Evolutionary conservation across 2,888 invertebrate genomes (phyloP), one percentile per base, ranked within the genome.

Genomic region (Andrena haemorrhoa): DNA sequence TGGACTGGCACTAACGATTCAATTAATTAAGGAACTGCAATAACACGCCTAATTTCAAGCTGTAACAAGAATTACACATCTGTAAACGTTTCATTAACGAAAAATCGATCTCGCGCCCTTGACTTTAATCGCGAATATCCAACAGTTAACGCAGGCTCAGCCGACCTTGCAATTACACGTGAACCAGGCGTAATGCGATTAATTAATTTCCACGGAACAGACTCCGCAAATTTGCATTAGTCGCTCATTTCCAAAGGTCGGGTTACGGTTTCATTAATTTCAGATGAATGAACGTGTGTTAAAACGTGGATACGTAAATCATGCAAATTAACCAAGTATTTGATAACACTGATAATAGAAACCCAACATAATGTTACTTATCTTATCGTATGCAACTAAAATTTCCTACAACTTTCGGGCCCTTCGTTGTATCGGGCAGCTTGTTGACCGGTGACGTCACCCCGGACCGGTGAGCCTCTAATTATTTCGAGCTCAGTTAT

Each of bases 161-260:
- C 10, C 56, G 56, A 26, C 26, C 26, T 56, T 26, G 56, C 23
- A 8, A 20, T 56, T 56, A 56, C 10, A 26, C 56, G 56, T 23
- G 10, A 10, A 56, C 26, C 56, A 23, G 10, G 20, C 56, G 23
- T 23, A 56, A 56, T 56, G 10, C 56, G 20, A 56, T 56, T 56
- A 56, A 56, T 23, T 56, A 56, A 56, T 56, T 56, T 56, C 56
- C 56, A 56, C 23, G 23, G 10, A 56, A 56, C 56, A 56, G 20
- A 56, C 23, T n/a, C 23, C 26, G 26, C 10, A 12, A 20, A 56
- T 23, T 56, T 23, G 56, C 56, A 26, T 23, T 56, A 56, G 26
- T 26, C 26, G 23, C 56, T 56, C 20, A 23, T 23, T 56, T 10
- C 56, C 10, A 56, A 23, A 56, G 23, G 23, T 23, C 56, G 23